phyloP scores from a whole-genome alignment of 2,888 invertebrate genomes.

The Cartodere bifasciata region DNA sequence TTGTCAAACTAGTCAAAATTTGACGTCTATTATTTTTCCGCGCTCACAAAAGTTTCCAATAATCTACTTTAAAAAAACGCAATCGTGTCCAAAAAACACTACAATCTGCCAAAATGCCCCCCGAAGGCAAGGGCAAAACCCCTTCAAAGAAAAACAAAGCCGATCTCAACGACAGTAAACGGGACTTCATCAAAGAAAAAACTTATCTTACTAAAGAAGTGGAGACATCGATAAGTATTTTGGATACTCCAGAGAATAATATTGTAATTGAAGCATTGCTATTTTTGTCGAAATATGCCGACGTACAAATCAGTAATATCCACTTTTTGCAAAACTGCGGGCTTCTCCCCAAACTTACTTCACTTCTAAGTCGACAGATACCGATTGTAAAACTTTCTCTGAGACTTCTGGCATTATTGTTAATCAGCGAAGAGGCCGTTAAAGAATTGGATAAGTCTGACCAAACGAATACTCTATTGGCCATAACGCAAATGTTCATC shows the following conservation, averaged over 20 bases:
- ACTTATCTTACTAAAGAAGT: conserved; percentile 22
- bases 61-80: too few relatives aligned
- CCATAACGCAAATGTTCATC: conserved; percentile 22
- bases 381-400: conserved; percentile 22
- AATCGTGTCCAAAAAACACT: too few relatives aligned
- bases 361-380: conserved; percentile 21
- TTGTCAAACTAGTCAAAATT: too few relatives aligned
- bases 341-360: conserved; percentile 20
- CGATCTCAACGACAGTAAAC: too few relatives aligned
- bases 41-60: too few relatives aligned
- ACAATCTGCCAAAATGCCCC: too few relatives aligned
- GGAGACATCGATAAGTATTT: conserved; percentile 24
- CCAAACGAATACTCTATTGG: conserved; percentile 20
- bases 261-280: conserved; percentile 24
- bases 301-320: conserved; percentile 21
- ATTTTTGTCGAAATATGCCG: conserved; percentile 25
- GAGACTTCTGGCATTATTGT: conserved; percentile 20
- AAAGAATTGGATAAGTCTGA: conserved; percentile 23
- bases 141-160: too few relatives aligned
- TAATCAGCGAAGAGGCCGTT: conserved; percentile 18
- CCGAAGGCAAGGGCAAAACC: too few relatives aligned
- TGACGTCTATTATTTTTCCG: too few relatives aligned
- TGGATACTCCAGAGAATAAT: conserved; percentile 23
- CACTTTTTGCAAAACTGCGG: conserved; percentile 19
- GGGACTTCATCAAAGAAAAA: too few relatives aligned